phyloP scores from a whole-genome alignment of 2,888 invertebrate genomes.

The Acleris emargana region DNA sequence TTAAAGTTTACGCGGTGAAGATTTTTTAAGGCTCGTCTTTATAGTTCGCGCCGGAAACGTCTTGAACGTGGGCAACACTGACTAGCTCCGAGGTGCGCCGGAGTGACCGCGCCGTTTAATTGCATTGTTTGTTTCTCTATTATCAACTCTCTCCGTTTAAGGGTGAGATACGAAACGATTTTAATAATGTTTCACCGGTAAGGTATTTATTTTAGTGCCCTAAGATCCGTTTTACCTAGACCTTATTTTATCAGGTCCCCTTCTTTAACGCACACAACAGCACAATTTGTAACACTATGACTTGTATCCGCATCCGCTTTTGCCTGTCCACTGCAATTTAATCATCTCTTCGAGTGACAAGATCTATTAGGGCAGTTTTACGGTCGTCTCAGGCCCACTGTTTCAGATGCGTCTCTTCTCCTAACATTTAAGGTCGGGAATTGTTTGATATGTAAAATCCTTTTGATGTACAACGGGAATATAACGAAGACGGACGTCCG shows the following conservation, averaged over 20 bases:
- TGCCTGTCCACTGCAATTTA: slow-evolving; percentile 71
- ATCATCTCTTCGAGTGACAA: slow-evolving; percentile 71
- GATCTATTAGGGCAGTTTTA: slow-evolving; percentile 70
- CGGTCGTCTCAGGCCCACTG: slow-evolving; percentile 44
- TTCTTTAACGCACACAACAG: slow-evolving; percentile 39
- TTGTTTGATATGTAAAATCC: slow-evolving; percentile 58
- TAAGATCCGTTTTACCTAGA: background rate
- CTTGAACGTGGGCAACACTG: slow-evolving; percentile 75
- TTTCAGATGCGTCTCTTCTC: slow-evolving; percentile 48
- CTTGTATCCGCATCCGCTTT: slow-evolving; percentile 68
- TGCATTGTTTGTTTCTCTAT: slow-evolving; percentile 64
- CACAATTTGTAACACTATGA: slow-evolving; percentile 62
- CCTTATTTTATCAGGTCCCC: slow-evolving; percentile 2
- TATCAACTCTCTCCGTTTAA: slow-evolving; percentile 45
- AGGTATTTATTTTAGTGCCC: background rate
- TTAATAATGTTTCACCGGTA: background rate
- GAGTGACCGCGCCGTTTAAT: slow-evolving; percentile 70
- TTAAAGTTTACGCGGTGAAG: slow-evolving; percentile 45
- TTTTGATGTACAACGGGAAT: slow-evolving; percentile 82
- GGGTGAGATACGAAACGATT: background rate
- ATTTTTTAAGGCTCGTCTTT: slow-evolving; percentile 54
- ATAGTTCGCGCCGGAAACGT: slow-evolving; percentile 68
- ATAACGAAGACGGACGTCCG: slow-evolving; percentile 84
- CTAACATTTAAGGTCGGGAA: slow-evolving; percentile 63
- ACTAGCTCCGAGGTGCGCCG: slow-evolving; percentile 51